A percentile compares a stretch with the other conserved stretches of the same genome.
Conservation (phyloP, 2,113 vertebrate genomes). For the Menidia beryllina region DNA sequence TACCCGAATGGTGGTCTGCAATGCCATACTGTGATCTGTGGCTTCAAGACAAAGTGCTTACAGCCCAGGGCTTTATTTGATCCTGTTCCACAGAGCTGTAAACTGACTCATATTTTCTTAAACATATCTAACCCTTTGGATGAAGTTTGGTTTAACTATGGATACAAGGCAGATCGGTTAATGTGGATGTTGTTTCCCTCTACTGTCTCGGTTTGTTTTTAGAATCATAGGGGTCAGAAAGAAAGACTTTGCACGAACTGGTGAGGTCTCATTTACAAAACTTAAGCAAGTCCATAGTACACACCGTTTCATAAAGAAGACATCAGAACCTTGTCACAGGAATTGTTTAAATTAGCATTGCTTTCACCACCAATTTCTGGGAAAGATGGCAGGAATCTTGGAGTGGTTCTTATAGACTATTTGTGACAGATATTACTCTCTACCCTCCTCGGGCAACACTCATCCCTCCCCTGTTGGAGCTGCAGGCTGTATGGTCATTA, state of each 20-base stretch:
- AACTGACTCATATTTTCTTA: conserved; percentile 63
- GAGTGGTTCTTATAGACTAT: conserved; percentile 67
- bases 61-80: conserved; percentile 71
- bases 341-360: conserved; percentile 30
- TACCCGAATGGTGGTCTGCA: conserved; percentile 66
- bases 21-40: conserved; percentile 64
- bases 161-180: conserved; percentile 65
- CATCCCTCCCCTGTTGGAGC: conserved; percentile 65
- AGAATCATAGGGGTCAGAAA: conserved; percentile 35
- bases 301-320: too few species aligned
- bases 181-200: conserved; percentile 64
- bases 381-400: conserved; percentile 45
- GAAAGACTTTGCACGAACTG: conserved; percentile 63
- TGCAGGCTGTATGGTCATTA: conserved; percentile 72
- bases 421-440: conserved; percentile 65
- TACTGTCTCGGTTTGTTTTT: conserved; percentile 59
- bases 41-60: conserved; percentile 55
- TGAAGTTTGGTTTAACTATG: conserved; percentile 75
- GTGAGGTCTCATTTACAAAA: conserved; percentile 63
- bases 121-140: conserved; percentile 64
- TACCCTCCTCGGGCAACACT: conserved; percentile 62
- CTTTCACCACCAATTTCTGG: conserved; percentile 15
- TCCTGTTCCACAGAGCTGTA: conserved; percentile 51
- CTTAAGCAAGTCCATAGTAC: conserved; percentile 30
- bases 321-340: conserved; percentile 46